Evolutionary conservation across 2,888 invertebrate genomes (phyloP).

Genomic region (Steinernema hermaphroditum): DNA sequence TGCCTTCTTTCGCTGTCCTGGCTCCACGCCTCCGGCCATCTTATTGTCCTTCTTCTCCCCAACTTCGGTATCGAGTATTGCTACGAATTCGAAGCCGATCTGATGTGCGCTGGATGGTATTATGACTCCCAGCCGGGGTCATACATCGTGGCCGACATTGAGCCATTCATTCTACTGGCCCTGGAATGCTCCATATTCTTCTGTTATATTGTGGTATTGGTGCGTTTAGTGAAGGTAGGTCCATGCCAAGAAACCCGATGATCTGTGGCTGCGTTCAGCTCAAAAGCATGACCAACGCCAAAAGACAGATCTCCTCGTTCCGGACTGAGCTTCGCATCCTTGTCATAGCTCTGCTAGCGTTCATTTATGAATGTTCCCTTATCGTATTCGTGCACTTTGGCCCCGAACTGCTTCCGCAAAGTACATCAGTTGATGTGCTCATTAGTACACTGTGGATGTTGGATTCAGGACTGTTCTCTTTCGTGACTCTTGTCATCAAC

Average conservation of each 20-base stretch:
- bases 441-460: background rate
- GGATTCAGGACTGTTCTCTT: constrained; percentile 7
- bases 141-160: background rate
- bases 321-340: background rate
- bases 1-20: background rate
- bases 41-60: background rate
- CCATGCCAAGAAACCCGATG: background rate
- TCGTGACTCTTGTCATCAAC: constrained; percentile 4
- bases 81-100: too few relatives aligned
- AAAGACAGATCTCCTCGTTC: background rate
- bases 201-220: background rate
- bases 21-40: background rate
- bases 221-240: background rate
- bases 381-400: background rate
- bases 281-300: background rate
- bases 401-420: background rate
- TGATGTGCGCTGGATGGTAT: too few relatives aligned
- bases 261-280: background rate
- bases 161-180: background rate
- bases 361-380: background rate
- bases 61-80: background rate
- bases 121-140: too few relatives aligned
- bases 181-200: background rate
- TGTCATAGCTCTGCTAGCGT: background rate
- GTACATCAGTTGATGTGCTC: background rate